Evolutionary conservation across 2,888 invertebrate species (phyloP).

Genomic region (Eupeodes luniger): DNA sequence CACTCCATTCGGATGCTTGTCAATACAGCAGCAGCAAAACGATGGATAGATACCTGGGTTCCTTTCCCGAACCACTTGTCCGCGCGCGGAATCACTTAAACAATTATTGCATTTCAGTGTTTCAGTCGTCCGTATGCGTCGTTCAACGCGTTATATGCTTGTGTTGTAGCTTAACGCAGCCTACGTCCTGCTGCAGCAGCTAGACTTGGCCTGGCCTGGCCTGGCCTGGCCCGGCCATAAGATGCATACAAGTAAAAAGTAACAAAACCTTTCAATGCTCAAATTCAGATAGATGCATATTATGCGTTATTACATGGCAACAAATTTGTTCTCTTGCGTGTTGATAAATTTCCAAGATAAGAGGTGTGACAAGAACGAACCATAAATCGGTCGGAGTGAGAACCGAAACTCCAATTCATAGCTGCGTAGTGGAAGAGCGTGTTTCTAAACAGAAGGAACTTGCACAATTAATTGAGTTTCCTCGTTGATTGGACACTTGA

Average conservation of each 20-base stretch:
- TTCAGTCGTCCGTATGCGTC: slow-evolving; percentile 8
- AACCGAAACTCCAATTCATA: slow-evolving; percentile 25
- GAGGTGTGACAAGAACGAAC: slow-evolving; percentile 72
- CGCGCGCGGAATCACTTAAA: slow-evolving; percentile 56
- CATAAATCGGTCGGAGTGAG: slow-evolving; percentile 17
- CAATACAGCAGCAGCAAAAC: slow-evolving; percentile 58
- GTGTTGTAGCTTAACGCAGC: background rate
- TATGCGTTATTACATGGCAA: slow-evolving; percentile 70
- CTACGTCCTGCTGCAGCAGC: slow-evolving; percentile 20
- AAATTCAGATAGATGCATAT: slow-evolving; percentile 50
- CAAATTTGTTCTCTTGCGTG: slow-evolving; percentile 67
- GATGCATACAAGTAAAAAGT: background rate
- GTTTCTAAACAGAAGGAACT: slow-evolving; percentile 59
- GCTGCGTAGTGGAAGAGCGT: slow-evolving; percentile 17
- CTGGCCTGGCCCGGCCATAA: background rate
- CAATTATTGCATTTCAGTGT: slow-evolving; percentile 75
- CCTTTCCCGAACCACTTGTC: slow-evolving; percentile 55
- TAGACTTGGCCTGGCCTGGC: background rate
- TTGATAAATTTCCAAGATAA: slow-evolving; percentile 74
- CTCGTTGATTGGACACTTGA: slow-evolving; percentile 63
- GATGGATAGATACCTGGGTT: slow-evolving; percentile 15
- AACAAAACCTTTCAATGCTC: slow-evolving; percentile 22
- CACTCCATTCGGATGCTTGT: slow-evolving; percentile 50
- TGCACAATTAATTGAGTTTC: slow-evolving; percentile 68
- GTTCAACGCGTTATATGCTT: no score